Conservation (phyloP, 2,888 invertebrate species). For the Zeuzera pyrina region DNA sequence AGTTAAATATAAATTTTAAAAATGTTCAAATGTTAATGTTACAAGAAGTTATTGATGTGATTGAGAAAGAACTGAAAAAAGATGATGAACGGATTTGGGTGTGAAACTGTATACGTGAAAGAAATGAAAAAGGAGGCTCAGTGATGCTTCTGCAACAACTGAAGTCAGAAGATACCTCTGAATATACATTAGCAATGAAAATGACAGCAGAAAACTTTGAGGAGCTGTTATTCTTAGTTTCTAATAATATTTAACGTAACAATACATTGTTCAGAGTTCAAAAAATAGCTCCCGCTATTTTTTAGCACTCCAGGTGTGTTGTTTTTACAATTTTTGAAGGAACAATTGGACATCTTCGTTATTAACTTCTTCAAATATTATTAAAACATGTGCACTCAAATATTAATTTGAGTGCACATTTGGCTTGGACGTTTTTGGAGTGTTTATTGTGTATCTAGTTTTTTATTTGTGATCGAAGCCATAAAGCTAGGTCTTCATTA, state of each 20-base stretch:
- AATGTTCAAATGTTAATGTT: not conserved
- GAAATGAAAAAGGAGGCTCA: slow-evolving; percentile 19
- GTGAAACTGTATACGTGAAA: slow-evolving; percentile 21
- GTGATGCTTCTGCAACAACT: slow-evolving; percentile 17
- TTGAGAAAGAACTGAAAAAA: slow-evolving; percentile 10
- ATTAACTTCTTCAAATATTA: too few species aligned
- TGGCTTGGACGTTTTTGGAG: too few species aligned
- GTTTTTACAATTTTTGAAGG: too few species aligned
- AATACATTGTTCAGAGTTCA: slow-evolving; percentile 22
- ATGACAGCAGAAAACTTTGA: slow-evolving; percentile 17
- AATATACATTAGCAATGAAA: slow-evolving; percentile 16
- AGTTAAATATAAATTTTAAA: slow-evolving; percentile 13
- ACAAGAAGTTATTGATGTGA: slow-evolving; percentile 1
- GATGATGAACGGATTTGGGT: slow-evolving; percentile 18
- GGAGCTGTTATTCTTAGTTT: slow-evolving; percentile 15
- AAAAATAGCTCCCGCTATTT: too few species aligned
- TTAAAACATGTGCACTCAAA: too few species aligned
- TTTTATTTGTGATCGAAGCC: too few species aligned
- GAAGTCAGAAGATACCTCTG: slow-evolving; percentile 16
- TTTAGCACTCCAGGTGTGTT: too few species aligned
- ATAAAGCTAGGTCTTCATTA: too few species aligned
- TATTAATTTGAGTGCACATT: too few species aligned
- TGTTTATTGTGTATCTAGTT: too few species aligned
- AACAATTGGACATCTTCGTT: too few species aligned
- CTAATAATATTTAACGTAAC: slow-evolving; percentile 19